Evolutionary conservation across 2,888 invertebrate species (phyloP), one percentile per base, ranked within the genome.

Genomic region (Xestia sexstrigata): DNA sequence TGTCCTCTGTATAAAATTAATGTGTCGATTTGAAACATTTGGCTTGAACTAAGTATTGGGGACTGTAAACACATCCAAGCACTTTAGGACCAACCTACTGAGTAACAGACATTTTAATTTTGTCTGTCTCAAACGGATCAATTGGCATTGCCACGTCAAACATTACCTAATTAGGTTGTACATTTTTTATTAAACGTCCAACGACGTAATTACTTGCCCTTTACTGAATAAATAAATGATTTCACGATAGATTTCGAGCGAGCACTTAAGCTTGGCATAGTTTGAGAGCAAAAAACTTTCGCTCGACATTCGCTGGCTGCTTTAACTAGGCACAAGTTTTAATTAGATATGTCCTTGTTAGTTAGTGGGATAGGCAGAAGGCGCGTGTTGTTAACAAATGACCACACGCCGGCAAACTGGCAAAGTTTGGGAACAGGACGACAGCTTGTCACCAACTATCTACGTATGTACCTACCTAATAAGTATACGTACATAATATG

Each of bases 261-360:
- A 63, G 45, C 71, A 74, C 75, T 85, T 74, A 35, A 75, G 73
- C 49, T 49, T 35, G 70, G 62, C 49, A 70, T 66, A 77, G 70
- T 82, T 82, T 47, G 81, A 74, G 76, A 79, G 83, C 81, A 89
- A 91, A 92, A 91, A 91, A 90, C 84, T 90, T 91, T 81, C 39
- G 75, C 80, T 79, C 82, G 77, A 88, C 88, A 85, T 88, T 88
- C 83, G 84, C 88, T 81, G 78, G 87, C 78, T 84, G 83, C 35
- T 84, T 79, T 84, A 89, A 90, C 89, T 84, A 86, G 79, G 80
- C 72, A 69, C 79, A 92, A 92, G 90, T 93, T 93, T 93, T 93
- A 93, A 93, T 93, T 93, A 91, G 90, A 90, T 85, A 89, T 90
- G 90, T 90, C 91, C 89, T 90, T 89, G 90, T 90, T 91, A 87